Evolutionary conservation across 2,797 vertebrate species (phyloP), one percentile per base, ranked within the genome.

Genomic region (Coracias cyanogaster): DNA sequence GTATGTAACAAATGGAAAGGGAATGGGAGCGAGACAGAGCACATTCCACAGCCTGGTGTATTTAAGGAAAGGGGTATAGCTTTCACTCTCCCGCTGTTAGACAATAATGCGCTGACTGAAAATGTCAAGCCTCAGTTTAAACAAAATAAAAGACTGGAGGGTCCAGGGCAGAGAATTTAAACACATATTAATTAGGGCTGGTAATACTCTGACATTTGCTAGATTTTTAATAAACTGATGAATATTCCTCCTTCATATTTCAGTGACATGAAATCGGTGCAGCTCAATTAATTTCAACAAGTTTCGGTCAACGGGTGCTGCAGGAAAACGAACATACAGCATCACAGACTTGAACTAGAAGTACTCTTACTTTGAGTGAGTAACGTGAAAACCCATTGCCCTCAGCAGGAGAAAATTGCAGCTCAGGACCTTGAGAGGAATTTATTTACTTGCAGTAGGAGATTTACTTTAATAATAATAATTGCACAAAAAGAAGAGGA

Each of bases 31-130:
- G 49, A 96, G 90, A 94, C 58, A 9, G 90, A 97, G 85, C 94
- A 90, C 96, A 98, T 98, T 98, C 96, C 96, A 95, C 74, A 96
- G 96, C 87, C 90, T 96, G 97, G 94, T 90, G 77, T 96, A 93
- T 97, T 97, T 97, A 97, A 97, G 95, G 93, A 91, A 97, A 93
- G 87, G 91, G 91, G 95, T 96, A 94, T 94, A 89, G 94, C 93
- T 97, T 97, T 97, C 95, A 90, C 93, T 94, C 92, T 97, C 95
- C 92, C 0, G 89, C 94, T 97, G 97, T 97, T 97, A 97, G 96
- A 97, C 96, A 97, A 97, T 97, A 97, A 97, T 82, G 96, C 92
- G 96, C 92, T 97, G 97, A 98, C 96, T 97, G 96, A 97, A 97
- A 97, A 96, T 93, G 95, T 98, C 97, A 97, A 96, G 96, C 86